Conservation (phyloP, 2,888 invertebrate genomes). For the Bombyx huttoni region DNA sequence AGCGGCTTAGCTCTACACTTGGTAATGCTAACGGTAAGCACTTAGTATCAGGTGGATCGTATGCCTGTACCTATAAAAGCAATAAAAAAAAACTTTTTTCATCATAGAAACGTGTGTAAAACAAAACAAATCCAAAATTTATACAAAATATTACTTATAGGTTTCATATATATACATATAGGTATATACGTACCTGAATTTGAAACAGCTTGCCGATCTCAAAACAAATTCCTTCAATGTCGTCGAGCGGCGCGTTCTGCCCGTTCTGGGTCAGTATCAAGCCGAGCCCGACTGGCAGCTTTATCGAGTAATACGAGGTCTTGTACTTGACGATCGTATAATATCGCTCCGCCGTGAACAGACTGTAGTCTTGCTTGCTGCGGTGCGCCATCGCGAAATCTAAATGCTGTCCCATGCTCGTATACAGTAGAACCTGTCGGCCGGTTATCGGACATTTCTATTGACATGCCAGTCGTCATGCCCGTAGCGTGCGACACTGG, state of each 20-base stretch:
- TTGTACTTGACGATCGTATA: constrained; percentile 89
- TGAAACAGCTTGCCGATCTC: constrained; percentile 95
- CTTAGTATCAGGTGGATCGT: too few relatives aligned
- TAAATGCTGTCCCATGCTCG: constrained; percentile 83
- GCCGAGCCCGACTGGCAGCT: constrained; percentile 87
- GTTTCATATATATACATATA: too few relatives aligned
- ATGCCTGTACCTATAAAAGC: too few relatives aligned
- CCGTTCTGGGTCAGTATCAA: constrained; percentile 82
- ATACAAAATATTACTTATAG: too few relatives aligned
- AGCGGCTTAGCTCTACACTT: too few relatives aligned
- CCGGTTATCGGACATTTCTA: not conserved
- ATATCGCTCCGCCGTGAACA: constrained; percentile 86
- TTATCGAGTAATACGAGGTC: constrained; percentile 91
- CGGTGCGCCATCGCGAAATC: constrained; percentile 77
- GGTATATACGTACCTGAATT: constrained; percentile 78
- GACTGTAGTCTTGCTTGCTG: constrained; percentile 34
- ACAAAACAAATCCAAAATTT: too few relatives aligned
- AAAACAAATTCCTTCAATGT: constrained; percentile 83
- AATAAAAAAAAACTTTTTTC: too few relatives aligned
- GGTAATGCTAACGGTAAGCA: too few relatives aligned
- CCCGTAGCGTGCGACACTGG: too few relatives aligned
- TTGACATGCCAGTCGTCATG: too few relatives aligned
- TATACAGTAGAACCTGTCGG: constrained; percentile 68
- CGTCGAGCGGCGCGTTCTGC: constrained; percentile 78
- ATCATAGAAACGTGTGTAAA: too few relatives aligned